Evolutionary conservation across 2,888 invertebrate genomes (phyloP), one percentile per base, ranked within the genome.

Genomic region (Hyposoter dolosus): DNA sequence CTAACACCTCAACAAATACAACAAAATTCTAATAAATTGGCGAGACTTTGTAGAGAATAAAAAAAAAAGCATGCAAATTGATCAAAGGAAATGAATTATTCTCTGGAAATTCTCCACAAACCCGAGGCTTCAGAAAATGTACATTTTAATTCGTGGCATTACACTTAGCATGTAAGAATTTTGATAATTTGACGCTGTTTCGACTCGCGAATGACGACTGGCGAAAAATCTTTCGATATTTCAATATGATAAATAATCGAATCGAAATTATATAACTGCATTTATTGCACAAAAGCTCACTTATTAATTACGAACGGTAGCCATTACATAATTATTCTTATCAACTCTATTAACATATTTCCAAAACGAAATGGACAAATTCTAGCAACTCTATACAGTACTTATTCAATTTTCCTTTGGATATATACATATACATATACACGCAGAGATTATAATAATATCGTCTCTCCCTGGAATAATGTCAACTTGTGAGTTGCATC

Each of bases 281-380:
- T 71, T 71, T 71, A 50, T 71, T 71, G 71, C 71, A 71, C 32
- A 71, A 71, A 71, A 32, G n/a, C 47, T 45, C 32, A 71, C 40
- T 40, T 65, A 71, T 32, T 12, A 47, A 50, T 47, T 69, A 50
- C 47, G 50, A 71, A 35, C n/a, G 17, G 32, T 71, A 71, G 32
- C 71, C 47, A 71, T 50, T 71, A 71, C 71, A 71, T 50, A 32
- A 47, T 71, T 47, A 53, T 32, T 7, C 7, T 28, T 71, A 47
- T n/a, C 28, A 71, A 32, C n/a, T 71, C 71, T 47, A 71, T 71
- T 50, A 50, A 32, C 71, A 50, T 71, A 71, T 71, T 47, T 32
- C 50, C 28, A 32, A 71, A 35, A 66, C 35, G 19, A 66, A 60
- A 60, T 60, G 3, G 60, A 60, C 28, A 60, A 28, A 60, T 28